These are phyloP conservation scores for Lacanobia oleracea DNA, from an alignment of 2,888 invertebrate species.

Conservation along the genomic window DNA sequence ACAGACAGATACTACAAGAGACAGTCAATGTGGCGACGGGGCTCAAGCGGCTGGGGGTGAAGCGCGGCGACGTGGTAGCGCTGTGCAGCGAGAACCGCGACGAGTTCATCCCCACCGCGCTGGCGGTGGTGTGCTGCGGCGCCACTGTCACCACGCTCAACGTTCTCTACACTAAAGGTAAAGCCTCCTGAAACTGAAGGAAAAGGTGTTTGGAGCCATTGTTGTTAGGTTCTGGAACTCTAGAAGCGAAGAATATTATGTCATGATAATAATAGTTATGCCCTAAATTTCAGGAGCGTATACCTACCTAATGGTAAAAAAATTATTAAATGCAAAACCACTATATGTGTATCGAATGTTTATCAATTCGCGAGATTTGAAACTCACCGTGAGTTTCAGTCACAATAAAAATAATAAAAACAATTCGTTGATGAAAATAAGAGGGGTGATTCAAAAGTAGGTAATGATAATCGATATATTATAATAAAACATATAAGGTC, in stretches of 20 bases:
- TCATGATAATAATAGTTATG: neutral
- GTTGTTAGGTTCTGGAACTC: neutral
- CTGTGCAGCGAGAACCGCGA: conserved; percentile 91
- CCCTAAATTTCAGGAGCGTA: neutral
- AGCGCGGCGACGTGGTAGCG: conserved; percentile 88
- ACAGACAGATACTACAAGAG: conserved; percentile 84
- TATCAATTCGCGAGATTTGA: too few relatives aligned
- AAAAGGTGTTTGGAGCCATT: neutral
- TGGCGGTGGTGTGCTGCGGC: conserved; percentile 89
- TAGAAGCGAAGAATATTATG: neutral
- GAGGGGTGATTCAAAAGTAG: too few relatives aligned
- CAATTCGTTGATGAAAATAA: too few relatives aligned
- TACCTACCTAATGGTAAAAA: too few relatives aligned
- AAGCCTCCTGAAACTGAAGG: neutral
- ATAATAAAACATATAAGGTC: too few relatives aligned
- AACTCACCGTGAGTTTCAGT: too few relatives aligned
- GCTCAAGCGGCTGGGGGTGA: conserved; percentile 84
- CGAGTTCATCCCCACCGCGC: conserved; percentile 88
- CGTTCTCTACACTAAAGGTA: conserved; percentile 88
- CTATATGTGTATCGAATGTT: too few relatives aligned
- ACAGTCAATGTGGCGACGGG: conserved; percentile 88
- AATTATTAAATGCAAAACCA: too few relatives aligned
- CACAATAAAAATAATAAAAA: too few relatives aligned
- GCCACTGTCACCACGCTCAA: conserved; percentile 91
- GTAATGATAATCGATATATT: too few relatives aligned